Evolutionary conservation across 2,888 invertebrate species (phyloP), one percentile per base, ranked within the genome.

Genomic region (Drosophila merina): DNA sequence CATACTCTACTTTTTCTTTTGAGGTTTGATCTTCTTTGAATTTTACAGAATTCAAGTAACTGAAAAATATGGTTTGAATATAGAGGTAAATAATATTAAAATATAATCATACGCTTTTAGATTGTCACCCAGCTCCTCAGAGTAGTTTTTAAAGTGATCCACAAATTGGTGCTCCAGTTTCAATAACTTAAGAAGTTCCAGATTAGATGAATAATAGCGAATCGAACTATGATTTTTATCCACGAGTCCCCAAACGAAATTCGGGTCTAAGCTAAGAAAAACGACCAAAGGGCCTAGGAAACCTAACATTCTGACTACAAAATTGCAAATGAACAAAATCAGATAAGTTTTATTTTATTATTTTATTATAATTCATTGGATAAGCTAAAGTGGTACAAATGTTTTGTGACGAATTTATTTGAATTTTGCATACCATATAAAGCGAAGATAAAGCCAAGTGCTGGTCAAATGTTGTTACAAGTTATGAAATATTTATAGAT

Each of bases 161-260:
- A 20, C 9, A 50, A 49, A 59, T 1, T 59, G 1, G 26, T 50
- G n/a, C 38, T 69, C 67, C 3, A 67, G 10, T 28, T 59, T 38
- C 5, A 59, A 20, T 3, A 69, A 38, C 26, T 59, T 54, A 0
- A 59, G 7, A 12, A 67, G 50, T 9, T 48, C 48, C 6, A 59
- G 20, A 4, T 49, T 63, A 9, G 7, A 3, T 0, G 12, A 26
- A 33, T 8, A 8, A 25, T n/a, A 26, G 3, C 1, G 14, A 3
- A 10, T 30, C 4, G 50, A 44, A 9, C 44, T 6, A 10, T 36
- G 28, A 0, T 5, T 14, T 10, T 12, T 4, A 30, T 47, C 26
- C 1, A 10, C 49, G 12, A 7, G 9, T 3, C 38, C 47, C 1
- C 3, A 9, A 2, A 59, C 56, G n/a, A 12, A 26, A 5, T 7